Evolutionary conservation across 2,888 invertebrate species (phyloP).

Genomic region (Fragum sueziense): DNA sequence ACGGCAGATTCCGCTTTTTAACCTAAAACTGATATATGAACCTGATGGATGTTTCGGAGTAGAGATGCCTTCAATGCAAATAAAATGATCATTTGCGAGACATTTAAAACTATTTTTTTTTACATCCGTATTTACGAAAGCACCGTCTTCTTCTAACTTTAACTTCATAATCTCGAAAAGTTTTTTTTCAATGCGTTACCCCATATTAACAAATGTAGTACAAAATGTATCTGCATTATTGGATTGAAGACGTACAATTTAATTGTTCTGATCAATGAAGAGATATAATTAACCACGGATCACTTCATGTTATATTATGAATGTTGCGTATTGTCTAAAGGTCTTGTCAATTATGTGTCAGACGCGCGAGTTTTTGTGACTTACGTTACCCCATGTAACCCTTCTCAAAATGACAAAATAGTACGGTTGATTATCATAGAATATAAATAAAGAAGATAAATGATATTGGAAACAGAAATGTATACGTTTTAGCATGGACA

Average conservation of each 20-base stretch:
- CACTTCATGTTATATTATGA: neutral
- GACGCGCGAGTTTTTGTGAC: neutral
- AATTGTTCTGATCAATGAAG: neutral
- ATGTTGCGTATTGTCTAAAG: neutral
- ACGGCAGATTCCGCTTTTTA: no score
- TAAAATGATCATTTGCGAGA: no score
- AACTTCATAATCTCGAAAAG: no score
- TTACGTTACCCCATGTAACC: neutral
- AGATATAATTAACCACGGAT: neutral
- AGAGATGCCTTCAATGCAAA: no score
- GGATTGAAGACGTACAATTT: neutral
- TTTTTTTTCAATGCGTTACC: no score
- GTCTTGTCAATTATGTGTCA: conserved; percentile 41
- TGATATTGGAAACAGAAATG: neutral
- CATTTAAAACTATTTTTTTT: no score
- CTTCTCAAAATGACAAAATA: neutral
- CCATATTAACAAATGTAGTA: no score
- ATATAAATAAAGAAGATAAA: neutral
- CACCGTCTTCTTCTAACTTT: no score
- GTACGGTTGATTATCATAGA: neutral
- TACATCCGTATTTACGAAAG: no score
- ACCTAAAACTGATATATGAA: no score
- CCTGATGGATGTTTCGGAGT: no score
- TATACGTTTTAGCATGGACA: neutral
- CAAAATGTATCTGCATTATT: no score